Percentiles rank a stretch among this genome's conserved stretches.
Conservation (phyloP, 2,888 invertebrate species). For the Cerastoderma edule region DNA sequence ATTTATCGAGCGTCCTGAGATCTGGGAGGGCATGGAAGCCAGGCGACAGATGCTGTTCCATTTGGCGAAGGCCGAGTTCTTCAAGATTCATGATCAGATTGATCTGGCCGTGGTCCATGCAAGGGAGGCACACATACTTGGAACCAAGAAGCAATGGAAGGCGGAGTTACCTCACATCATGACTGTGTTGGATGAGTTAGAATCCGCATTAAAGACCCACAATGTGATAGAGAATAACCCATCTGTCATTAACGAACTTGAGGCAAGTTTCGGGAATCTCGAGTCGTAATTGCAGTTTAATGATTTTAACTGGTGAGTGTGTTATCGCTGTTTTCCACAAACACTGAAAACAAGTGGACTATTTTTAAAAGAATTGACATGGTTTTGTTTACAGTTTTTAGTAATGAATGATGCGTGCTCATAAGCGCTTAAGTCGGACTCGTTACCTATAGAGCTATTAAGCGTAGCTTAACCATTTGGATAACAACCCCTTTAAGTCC, state of each 20-base stretch:
- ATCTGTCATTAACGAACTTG: not conserved
- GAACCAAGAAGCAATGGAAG: conserved; percentile 29
- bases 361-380: no score
- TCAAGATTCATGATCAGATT: conserved; percentile 1
- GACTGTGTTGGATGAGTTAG: conserved; percentile 12
- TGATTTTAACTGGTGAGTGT: not conserved
- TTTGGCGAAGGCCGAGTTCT: conserved; percentile 37
- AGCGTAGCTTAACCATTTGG: no score
- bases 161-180: conserved; percentile 35
- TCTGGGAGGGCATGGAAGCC: conserved; percentile 45
- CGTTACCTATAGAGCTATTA: no score
- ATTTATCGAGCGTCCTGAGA: conserved; percentile 35
- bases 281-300: not conserved
- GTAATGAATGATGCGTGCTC: no score
- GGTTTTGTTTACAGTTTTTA: no score
- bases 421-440: no score
- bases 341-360: no score
- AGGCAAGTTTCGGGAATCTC: not conserved
- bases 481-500: no score
- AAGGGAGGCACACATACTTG: conserved; percentile 31
- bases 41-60: conserved; percentile 48
- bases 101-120: conserved; percentile 32
- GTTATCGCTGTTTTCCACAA: not conserved
- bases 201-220: not conserved
- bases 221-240: not conserved